Base-by-base conservation (phyloP, 2,888 invertebrate species). In the Stenurella melanura region DNA sequence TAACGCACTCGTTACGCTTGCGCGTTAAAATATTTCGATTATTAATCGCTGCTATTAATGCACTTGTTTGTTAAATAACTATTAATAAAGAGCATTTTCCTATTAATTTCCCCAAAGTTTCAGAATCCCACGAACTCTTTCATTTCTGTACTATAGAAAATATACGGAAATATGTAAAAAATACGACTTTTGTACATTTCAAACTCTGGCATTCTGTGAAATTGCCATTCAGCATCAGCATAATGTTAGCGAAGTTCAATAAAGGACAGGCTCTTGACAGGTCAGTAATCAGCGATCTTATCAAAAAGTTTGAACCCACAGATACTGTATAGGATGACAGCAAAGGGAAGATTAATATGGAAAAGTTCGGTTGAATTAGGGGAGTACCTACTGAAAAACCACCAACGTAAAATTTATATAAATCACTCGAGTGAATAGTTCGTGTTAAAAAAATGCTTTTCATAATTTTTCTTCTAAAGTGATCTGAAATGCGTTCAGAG, bases 251-350 rank as follows among this genome's bases (percentile, higher is more conserved):
- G 42, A 50, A 50, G 50, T 50, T 50, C 50, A 50, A 50, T 50
- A 50, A 50, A n/a, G n/a, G 50, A 50, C 50, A n/a, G n/a, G 50
- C 50, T 50, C 50, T 50, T 50, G 50, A 50, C 50, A 50, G 50
- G 50, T 50, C 50, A 50, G 50, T 50, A 50, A 50, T 50, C n/a
- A 50, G 50, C 50, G 50, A 50, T 50, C n/a, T 50, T 50, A 50
- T 50, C 50, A 50, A 50, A 50, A 50, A 50, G 50, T 50, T 50
- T 50, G n/a, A 50, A 50, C 50, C 50, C 50, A 50, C 50, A n/a
- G 50, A 50, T n/a, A 50, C n/a, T 50, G 50, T 50, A 50, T n/a
- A 50, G 50, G 50, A 50, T 50, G 50, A 50, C 50, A 50, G 50
- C 50, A 50, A 50, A 50, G 50, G n/a, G 6, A 50, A 50, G 50